Base-by-base conservation (phyloP, 2,797 vertebrate species). In the Pangasius mekongensis region DNA sequence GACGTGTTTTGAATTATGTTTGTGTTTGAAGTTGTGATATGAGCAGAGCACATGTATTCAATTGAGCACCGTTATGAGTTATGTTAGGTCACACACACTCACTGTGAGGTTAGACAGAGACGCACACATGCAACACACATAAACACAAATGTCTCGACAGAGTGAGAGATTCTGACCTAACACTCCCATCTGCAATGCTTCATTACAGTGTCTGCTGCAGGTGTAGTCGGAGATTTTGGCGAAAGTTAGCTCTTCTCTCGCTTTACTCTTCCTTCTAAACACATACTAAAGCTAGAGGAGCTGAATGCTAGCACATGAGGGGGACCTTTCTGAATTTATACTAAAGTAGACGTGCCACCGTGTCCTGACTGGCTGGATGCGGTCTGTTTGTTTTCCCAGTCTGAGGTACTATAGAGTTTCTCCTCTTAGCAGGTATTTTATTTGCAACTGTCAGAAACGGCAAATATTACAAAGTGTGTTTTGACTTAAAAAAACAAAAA, bases 21-120 rank as follows among this genome's bases (percentile, higher is more conserved):
- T 33, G 22, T 22, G 64, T 89, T 89, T 89, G 88, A 89, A 89
- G 88, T 89, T 39, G 77, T 54, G 76, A 82, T 82, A 85, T 33
- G 76, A 58, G 60, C 77, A 30, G 82, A 71, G 87, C 86, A 87
- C 66, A 24, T 89, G 84, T 30, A 71, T 86, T 85, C 87, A 69
- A 86, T 86, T 39, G 58, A 77, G 84, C 47, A 49, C 66, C 78
- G 47, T 86, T 86, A 54, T 88, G 84, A 87, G 67, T 90, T 87
- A 87, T 82, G 77, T 83, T 83, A 60, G 87, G 89, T 89, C 89
- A 60, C 64, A 73, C 62, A 87, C 66, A 85, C 69, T 54, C 20
- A 58, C 87, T 47, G 71, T 43, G 84, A 74, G 84, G 71, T 86
- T 86, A 52, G 43, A 67, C 58, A 81, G 60, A 81, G 13, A 56